These are phyloP conservation scores for Gambelia wislizenii DNA, from an alignment of 2,797 vertebrate genomes.

Conservation along the genomic window DNA sequence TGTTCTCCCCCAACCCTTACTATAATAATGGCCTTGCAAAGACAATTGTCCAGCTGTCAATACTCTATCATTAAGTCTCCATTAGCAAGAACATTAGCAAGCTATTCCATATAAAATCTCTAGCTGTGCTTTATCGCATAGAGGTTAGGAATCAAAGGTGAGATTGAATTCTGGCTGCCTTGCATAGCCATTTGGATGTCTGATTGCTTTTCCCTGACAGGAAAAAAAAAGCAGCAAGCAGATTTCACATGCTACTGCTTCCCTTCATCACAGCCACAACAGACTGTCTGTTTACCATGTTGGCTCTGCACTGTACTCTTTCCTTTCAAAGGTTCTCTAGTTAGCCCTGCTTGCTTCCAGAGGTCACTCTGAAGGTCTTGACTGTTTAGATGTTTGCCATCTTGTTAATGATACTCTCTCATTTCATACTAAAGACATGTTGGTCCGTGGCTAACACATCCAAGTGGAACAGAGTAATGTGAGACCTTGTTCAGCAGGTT, in stretches of 20 bases:
- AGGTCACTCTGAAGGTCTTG: conserved; percentile 28
- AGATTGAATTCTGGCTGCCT: not conserved
- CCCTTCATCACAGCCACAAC: not conserved
- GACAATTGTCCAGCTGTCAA: conserved; percentile 1
- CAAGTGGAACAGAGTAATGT: fast-evolving
- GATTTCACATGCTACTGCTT: conserved; percentile 15
- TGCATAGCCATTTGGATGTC: conserved; percentile 33
- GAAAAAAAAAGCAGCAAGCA: conserved; percentile 26
- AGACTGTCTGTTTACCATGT: not conserved
- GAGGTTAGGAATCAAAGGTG: not conserved
- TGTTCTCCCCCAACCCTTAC: not conserved
- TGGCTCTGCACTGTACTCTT: not conserved
- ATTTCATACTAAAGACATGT: not conserved
- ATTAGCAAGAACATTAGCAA: not conserved
- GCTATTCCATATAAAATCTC: fast-evolving
- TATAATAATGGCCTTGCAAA: conserved; percentile 20
- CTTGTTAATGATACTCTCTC: not conserved
- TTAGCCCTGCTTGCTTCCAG: conserved; percentile 19
- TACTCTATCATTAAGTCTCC: not conserved
- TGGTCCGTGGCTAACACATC: conserved; percentile 3
- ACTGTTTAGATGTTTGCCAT: not conserved
- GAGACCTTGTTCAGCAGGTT: not conserved
- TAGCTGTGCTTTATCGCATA: not conserved
- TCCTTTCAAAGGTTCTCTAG: conserved; percentile 47
- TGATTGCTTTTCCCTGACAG: conserved; percentile 36